A percentile compares a stretch with the other conserved stretches of the same genome.
Conservation (phyloP, 1,140 invertebrate genomes). For the Lepidurus apus region DNA sequence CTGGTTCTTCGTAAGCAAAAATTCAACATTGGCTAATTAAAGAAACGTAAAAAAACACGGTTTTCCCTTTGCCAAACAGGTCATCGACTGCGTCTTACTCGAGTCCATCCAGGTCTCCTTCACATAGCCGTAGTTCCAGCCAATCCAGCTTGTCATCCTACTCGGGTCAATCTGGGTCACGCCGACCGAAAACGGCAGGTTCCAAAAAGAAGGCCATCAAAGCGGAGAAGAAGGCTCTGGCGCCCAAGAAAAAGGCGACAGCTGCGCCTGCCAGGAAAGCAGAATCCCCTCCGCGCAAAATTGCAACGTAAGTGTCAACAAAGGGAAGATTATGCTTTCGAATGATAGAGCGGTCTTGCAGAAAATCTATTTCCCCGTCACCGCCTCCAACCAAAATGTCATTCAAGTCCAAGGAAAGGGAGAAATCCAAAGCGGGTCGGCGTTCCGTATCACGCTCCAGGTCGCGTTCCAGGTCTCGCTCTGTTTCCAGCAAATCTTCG, state of each 20-base stretch:
- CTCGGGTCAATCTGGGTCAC: conserved; percentile 41
- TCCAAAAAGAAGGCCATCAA: background rate
- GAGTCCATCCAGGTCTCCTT: conserved; percentile 52
- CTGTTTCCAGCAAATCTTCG: conserved; percentile 26
- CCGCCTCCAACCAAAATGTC: conserved; percentile 23
- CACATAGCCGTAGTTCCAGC: conserved; percentile 51
- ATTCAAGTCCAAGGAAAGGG: conserved; percentile 17
- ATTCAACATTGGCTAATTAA: no score
- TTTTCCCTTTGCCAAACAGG: background rate
- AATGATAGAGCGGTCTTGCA: background rate
- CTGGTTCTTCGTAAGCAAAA: conserved; percentile 34
- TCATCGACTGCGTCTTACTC: conserved; percentile 59
- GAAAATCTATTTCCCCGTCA: conserved; percentile 2
- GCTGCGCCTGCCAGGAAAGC: background rate
- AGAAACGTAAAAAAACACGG: no score
- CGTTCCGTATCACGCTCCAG: conserved; percentile 29
- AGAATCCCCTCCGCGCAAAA: conserved; percentile 18
- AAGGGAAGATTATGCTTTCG: background rate
- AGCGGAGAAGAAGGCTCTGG: conserved; percentile 42
- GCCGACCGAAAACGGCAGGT: conserved; percentile 34
- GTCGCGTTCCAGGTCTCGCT: conserved; percentile 26
- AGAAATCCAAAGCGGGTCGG: conserved; percentile 20
- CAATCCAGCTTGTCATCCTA: conserved; percentile 48
- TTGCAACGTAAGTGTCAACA: background rate
- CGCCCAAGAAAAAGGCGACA: conserved; percentile 19